Evolutionary conservation across 2,797 vertebrate genomes (phyloP).

Genomic region (Adelosebastes latens): DNA sequence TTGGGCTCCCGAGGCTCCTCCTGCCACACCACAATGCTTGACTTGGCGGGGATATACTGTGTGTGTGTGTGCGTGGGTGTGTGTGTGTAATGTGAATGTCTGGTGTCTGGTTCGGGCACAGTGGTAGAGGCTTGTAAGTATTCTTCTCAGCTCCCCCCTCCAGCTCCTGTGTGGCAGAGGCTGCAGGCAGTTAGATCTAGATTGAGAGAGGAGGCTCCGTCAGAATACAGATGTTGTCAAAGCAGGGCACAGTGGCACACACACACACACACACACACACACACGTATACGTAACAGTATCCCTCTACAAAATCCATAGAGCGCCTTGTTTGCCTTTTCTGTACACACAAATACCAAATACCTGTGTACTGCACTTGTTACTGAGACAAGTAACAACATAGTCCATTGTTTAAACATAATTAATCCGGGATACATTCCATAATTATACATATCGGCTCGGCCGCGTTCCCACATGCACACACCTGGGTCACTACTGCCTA

Average conservation of each 20-base stretch:
- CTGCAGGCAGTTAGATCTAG: constrained; percentile 81
- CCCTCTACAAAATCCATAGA: constrained; percentile 44
- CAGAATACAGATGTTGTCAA: constrained; percentile 80
- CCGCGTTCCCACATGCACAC: constrained; percentile 1
- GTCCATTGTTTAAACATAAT: constrained; percentile 51
- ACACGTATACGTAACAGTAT: constrained; percentile 3
- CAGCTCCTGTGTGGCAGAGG: constrained; percentile 79
- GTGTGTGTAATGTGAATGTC: constrained; percentile 10
- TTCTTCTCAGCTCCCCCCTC: constrained; percentile 80
- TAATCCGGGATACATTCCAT: constrained; percentile 25
- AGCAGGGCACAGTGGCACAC: constrained; percentile 28
- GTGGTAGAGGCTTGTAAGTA: constrained; percentile 73
- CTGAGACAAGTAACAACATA: constrained; percentile 22
- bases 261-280: constrained; percentile 17
- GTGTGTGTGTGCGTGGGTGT: constrained; percentile 12
- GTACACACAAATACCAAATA: constrained; percentile 38
- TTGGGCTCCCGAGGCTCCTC: constrained; percentile 71
- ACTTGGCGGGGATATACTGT: constrained; percentile 68
- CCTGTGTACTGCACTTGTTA: constrained; percentile 9
- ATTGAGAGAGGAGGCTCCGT: constrained; percentile 76
- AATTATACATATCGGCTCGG: constrained; percentile 23
- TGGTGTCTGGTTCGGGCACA: constrained; percentile 55
- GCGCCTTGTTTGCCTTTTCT: constrained; percentile 48
- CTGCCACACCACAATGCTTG: constrained; percentile 71
- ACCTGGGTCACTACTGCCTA: constrained; percentile 25